Percentiles rank a stretch among this genome's conserved stretches.
These are phyloP conservation scores for Collichthys lucidus DNA, from an alignment of 2,113 vertebrate species.

Conservation along the genomic window DNA sequence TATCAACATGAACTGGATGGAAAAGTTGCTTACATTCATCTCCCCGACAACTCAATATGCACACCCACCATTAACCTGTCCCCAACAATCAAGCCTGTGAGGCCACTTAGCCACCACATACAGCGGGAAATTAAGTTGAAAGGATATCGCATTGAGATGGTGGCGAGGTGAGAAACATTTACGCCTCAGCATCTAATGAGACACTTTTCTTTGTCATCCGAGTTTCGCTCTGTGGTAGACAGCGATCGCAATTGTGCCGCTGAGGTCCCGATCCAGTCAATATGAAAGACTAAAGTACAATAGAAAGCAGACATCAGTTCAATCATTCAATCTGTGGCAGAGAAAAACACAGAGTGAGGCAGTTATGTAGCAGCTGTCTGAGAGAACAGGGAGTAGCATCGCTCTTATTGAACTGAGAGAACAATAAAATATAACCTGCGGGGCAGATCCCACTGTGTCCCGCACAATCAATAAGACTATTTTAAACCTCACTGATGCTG, in stretches of 20 bases:
- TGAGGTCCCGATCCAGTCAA: conserved; percentile 71
- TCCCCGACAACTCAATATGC: neutral
- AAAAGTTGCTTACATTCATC: neutral
- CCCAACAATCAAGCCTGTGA: neutral
- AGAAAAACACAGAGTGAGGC: conserved; percentile 67
- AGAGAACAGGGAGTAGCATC: conserved; percentile 65
- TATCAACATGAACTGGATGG: neutral
- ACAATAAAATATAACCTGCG: conserved; percentile 81
- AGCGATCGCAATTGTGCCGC: conserved; percentile 26
- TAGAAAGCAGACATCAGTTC: conserved; percentile 73
- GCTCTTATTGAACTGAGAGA: conserved; percentile 78
- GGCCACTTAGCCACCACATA: neutral
- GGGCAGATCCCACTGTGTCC: conserved; percentile 64
- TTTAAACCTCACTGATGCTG: conserved; percentile 68
- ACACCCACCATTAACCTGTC: neutral
- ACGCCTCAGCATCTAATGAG: conserved; percentile 9
- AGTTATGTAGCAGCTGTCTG: conserved; percentile 76
- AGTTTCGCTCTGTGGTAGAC: conserved; percentile 22
- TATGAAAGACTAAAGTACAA: conserved; percentile 68
- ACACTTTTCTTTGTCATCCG: conserved; percentile 30
- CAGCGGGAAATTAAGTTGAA: conserved; percentile 8
- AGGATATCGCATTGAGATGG: neutral
- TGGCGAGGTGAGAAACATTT: neutral
- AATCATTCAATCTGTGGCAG: conserved; percentile 74
- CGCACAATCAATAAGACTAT: conserved; percentile 77